Base-by-base conservation (phyloP, 2,888 invertebrate genomes). In the Morpho achilles region DNA sequence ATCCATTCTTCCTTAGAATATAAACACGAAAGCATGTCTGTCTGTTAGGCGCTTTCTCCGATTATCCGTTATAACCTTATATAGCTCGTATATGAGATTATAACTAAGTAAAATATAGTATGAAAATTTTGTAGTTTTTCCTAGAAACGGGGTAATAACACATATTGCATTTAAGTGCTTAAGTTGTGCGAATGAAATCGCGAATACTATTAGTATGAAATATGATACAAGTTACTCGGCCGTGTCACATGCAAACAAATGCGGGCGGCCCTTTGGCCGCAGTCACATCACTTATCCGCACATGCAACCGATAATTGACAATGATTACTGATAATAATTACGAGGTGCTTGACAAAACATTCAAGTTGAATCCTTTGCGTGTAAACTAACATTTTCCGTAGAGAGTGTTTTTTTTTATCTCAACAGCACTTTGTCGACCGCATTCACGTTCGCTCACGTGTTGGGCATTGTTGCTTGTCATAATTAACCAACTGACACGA, bases 351-450 rank as follows among this genome's bases (percentile, higher is more conserved):
- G 80, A 84, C 86, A 82, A 87, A 87, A 87, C 85, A 80, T 85
- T 84, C 82, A 84, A 84, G 87, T 84, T 85, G 80, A 84, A 79
- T 78, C 68, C 76, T 82, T 89, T 81, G 89, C 89, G 87, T 89
- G 89, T 80, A 79, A 79, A 80, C 71, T 74, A 65, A 62, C 80
- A 85, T 81, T 88, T 87, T 82, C 81, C 76, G 70, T 81, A 85
- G 79, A 82, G 82, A 82, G 80, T 81, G 80, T 80, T 83, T 82
- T 76, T 77, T 16, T 16, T 16, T 68, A 3, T 62, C 64, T 65
- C 61, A 63, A 67, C 70, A 73, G 74, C 80, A 76, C 82, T 86
- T 85, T 85, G 85, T 87, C 77, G 69, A 65, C 50, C 62, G 54
- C 63, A 66, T 70, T 82, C 83, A 80, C 80, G 79, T 82, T 80